Percentiles rank a stretch among this genome's conserved stretches.
phyloP scores from a whole-genome alignment of 2,113 vertebrate species.

The Bubo scandiacus region DNA sequence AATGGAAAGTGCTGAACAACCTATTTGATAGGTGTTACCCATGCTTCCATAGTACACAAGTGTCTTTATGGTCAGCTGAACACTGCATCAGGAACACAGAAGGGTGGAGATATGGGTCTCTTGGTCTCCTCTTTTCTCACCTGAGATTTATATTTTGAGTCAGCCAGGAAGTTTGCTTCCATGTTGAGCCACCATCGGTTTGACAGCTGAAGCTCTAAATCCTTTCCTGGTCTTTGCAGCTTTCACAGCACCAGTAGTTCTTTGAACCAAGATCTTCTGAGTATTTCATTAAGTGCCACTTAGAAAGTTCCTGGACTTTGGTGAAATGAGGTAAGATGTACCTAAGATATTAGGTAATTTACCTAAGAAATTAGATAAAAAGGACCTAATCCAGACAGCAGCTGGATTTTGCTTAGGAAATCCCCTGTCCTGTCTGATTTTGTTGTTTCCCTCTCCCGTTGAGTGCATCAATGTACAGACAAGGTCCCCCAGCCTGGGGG shows the following conservation, averaged over 20 bases:
- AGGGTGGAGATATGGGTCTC: not conserved
- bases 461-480: not conserved
- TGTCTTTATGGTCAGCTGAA: not conserved
- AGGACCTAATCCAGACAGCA: not conserved
- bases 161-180: not conserved
- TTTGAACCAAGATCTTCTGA: not conserved
- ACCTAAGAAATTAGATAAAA: not conserved
- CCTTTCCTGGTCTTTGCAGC: not conserved
- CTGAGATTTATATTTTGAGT: not conserved
- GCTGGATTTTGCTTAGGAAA: not conserved
- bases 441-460: not conserved
- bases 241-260: not conserved
- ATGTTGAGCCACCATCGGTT: not conserved
- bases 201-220: not conserved
- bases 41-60: not conserved
- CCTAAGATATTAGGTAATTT: no score
- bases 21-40: not conserved
- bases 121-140: not conserved
- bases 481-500: accelerated
- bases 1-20: not conserved
- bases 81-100: not conserved
- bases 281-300: not conserved
- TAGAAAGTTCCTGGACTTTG: not conserved
- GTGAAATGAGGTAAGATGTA: not conserved
- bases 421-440: not conserved